These are phyloP conservation scores for Heliothis subflexa DNA, from an alignment of 1,140 invertebrate species.

Conservation along the genomic window DNA sequence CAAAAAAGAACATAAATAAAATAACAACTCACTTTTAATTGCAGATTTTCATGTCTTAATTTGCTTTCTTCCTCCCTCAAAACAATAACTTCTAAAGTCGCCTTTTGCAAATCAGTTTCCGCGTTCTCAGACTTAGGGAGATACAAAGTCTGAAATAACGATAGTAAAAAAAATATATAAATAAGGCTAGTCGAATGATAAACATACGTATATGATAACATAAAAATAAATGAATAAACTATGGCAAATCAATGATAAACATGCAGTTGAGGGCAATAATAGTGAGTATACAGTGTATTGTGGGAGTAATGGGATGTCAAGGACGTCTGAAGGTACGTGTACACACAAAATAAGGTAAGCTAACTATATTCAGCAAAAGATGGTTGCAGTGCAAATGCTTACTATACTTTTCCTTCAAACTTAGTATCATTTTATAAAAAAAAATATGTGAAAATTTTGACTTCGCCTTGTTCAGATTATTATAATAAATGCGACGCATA, in stretches of 20 bases:
- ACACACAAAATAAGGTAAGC: conserved; percentile 22
- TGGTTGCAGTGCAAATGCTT: conserved; percentile 22
- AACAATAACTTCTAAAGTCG: conserved; percentile 90
- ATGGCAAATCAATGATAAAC: conserved; percentile 64
- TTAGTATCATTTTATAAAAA: neutral
- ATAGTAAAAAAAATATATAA: conserved; percentile 59
- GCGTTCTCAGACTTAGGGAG: conserved; percentile 76
- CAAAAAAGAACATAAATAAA: conserved; percentile 19
- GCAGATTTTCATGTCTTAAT: conserved; percentile 93
- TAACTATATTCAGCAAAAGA: conserved; percentile 19
- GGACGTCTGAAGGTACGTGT: neutral
- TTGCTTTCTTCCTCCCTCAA: conserved; percentile 91
- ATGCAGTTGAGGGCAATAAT: conserved; percentile 53
- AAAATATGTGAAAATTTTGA: neutral
- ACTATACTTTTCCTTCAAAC: neutral
- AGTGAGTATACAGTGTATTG: conserved; percentile 21
- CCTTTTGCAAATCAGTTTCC: conserved; percentile 88
- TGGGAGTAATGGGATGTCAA: conserved; percentile 23
- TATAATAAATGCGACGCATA: neutral
- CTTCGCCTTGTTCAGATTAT: neutral
- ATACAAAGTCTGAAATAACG: conserved; percentile 66
- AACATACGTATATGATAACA: conserved; percentile 37
- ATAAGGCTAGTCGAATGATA: conserved; percentile 35
- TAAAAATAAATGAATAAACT: conserved; percentile 42
- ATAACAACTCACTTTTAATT: conserved; percentile 89